Conservation (phyloP, 2,113 vertebrate genomes). For the Pluvianellus socialis region DNA sequence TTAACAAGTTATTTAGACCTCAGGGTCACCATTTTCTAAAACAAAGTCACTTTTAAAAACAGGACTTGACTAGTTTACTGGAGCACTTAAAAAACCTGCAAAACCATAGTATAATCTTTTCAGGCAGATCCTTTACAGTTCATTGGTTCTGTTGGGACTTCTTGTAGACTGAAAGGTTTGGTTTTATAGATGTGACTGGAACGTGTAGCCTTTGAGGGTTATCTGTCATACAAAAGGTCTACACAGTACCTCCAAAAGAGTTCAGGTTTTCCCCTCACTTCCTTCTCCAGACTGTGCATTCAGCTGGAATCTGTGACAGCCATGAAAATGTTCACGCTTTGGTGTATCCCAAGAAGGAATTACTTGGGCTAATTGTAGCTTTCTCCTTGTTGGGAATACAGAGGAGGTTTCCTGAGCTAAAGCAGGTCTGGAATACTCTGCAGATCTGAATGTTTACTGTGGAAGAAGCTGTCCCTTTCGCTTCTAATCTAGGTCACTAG, state of each 20-base stretch:
- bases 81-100: not conserved
- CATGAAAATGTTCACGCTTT: not conserved
- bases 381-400: not conserved
- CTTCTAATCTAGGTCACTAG: constrained; percentile 14
- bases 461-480: not conserved
- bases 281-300: not conserved
- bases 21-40: not conserved
- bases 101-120: not conserved
- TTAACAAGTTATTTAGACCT: not conserved
- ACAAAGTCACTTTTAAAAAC: not conserved
- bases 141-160: not conserved
- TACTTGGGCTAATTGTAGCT: not conserved
- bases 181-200: not conserved
- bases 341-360: not conserved
- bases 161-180: not conserved
- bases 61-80: not conserved
- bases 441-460: not conserved
- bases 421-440: not conserved
- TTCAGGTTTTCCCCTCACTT: not conserved
- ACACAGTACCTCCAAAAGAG: not conserved
- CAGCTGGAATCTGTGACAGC: not conserved
- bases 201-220: not conserved
- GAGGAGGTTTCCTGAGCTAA: not conserved
- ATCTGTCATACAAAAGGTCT: not conserved
- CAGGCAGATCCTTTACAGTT: not conserved